Evolutionary conservation across 2,888 invertebrate genomes (phyloP).

Genomic region (Aphidius colemani): DNA sequence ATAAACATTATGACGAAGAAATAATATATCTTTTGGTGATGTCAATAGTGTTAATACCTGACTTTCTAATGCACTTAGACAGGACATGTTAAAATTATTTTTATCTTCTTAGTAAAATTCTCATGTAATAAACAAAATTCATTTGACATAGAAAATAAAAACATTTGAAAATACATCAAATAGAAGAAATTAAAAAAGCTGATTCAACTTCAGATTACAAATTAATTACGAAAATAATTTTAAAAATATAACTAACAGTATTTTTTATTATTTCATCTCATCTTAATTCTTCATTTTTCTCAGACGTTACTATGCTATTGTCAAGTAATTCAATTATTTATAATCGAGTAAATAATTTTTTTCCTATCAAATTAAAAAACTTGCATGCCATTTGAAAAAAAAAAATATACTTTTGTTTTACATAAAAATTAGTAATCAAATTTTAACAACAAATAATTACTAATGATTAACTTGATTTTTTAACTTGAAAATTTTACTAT

Average conservation of each 20-base stretch:
- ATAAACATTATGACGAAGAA: conserved; percentile 49
- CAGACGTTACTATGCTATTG: too few relatives aligned
- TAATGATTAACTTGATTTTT: too few relatives aligned
- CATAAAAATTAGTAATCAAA: too few relatives aligned
- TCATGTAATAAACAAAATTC: too few relatives aligned
- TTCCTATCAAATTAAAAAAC: too few relatives aligned
- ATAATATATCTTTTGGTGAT: conserved; percentile 46
- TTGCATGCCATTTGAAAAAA: too few relatives aligned
- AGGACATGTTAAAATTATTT: conserved; percentile 43
- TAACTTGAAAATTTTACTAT: neutral
- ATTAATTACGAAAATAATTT: neutral
- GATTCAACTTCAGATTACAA: neutral
- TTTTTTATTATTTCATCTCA: neutral
- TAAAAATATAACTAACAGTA: neutral
- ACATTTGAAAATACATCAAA: conserved; percentile 10
- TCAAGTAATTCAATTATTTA: too few relatives aligned
- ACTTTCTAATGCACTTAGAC: conserved; percentile 43
- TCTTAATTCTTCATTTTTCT: neutral
- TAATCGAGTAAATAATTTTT: too few relatives aligned
- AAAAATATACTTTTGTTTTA: too few relatives aligned
- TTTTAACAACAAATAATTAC: too few relatives aligned
- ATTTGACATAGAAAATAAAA: neutral
- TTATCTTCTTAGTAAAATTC: neutral
- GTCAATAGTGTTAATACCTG: conserved; percentile 47
- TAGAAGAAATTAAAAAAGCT: conserved; percentile 4